phyloP scores from a whole-genome alignment of 2,113 vertebrate species.

The Peromyscus californicus region DNA sequence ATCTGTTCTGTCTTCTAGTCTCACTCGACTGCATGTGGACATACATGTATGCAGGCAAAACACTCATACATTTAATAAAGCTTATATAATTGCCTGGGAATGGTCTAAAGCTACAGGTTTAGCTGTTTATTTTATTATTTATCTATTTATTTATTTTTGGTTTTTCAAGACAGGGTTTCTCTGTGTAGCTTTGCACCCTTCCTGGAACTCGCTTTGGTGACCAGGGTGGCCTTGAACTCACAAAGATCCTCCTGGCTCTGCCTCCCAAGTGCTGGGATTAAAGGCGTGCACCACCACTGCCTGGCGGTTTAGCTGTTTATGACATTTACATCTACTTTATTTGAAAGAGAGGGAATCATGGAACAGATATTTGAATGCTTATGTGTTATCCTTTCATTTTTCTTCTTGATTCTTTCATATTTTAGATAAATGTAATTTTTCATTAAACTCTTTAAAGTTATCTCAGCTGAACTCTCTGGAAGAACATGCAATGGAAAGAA shows the following conservation, averaged over 20 bases:
- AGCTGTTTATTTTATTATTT: background rate
- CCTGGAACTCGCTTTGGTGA: too few species aligned
- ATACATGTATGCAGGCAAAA: background rate
- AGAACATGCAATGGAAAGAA: constrained; percentile 54
- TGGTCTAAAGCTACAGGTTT: background rate
- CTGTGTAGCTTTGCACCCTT: too few species aligned
- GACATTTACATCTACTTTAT: background rate
- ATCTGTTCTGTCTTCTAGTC: background rate
- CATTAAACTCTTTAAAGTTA: constrained; percentile 45
- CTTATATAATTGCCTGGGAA: background rate
- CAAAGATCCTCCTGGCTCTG: too few species aligned
- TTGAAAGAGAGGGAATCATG: background rate
- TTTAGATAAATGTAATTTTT: constrained; percentile 36
- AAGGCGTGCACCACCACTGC: too few species aligned
- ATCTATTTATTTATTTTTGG: too few species aligned
- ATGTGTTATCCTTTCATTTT: background rate
- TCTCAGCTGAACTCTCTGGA: constrained; percentile 13
- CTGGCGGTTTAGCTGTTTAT: background rate
- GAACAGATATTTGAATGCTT: constrained; percentile 15
- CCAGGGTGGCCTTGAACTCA: too few species aligned
- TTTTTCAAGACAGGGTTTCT: too few species aligned
- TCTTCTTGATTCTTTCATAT: constrained; percentile 27
- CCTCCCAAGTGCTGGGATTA: too few species aligned
- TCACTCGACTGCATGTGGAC: background rate
- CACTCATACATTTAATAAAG: background rate